Evolutionary conservation across 2,888 invertebrate genomes (phyloP), one percentile per base, ranked within the genome.

Genomic region (Drosophila subsilvestris): DNA sequence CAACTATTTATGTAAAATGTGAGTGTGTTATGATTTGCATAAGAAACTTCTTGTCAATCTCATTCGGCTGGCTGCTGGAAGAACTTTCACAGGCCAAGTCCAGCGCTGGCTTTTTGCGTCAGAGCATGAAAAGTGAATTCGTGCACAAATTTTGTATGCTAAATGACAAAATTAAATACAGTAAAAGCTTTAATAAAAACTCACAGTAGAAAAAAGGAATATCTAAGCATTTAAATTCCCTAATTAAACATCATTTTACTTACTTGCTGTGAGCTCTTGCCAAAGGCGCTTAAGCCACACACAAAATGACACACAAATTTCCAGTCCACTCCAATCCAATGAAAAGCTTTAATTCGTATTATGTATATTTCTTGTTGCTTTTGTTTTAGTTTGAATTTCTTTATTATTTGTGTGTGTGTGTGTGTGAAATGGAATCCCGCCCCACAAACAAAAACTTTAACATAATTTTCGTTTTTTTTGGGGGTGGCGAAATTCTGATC

Each of bases 91-190:
- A 43, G 43, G 8, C 27, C 43, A 29, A 32, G 9, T 9, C 17
- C 43, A 49, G 10, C 32, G 14, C 14, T 48, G 14, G n/a, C 12
- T 7, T 50, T 53, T 49, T 59, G 53, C 14, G 44, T 50, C 50
- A 42, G 44, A 50, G 42, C 53, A 50, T 71, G 48, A 69, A 69
- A 69, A 69, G 69, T 69, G 69, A 69, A 55, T 71, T 61, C 67
- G 49, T 7, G 20, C 14, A n/a, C 25, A 9, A 20, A 48, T 17
- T 12, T 18, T 18, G 10, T 43, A 32, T 18, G 2, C 44, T 44
- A 25, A 49, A 27, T 55, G 20, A 32, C 1, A 14, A 37, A 50
- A 48, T 9, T n/a, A 18, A 51, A 27, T 47, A 8, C 25, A n/a
- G 49, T 10, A 10, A 25, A 32, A 9, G 14, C 20, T 8, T 12